These are phyloP conservation scores for Heliconius ismenius DNA, from an alignment of 2,888 invertebrate species.

Conservation along the genomic window DNA sequence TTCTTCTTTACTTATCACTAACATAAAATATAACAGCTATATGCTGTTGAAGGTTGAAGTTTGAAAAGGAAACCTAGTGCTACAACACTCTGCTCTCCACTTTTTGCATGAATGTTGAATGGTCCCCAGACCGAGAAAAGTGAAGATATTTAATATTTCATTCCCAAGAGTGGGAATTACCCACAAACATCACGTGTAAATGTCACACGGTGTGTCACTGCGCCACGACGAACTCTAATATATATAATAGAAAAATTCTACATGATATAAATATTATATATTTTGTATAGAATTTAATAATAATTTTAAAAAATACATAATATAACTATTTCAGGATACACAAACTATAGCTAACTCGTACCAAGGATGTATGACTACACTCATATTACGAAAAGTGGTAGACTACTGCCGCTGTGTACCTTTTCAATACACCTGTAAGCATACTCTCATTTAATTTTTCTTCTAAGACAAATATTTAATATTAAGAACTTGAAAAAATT, in stretches of 20 bases:
- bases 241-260: background rate
- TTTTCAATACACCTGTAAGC: constrained; percentile 60
- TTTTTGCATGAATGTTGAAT: no score
- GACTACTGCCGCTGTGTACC: constrained; percentile 64
- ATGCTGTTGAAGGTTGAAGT: no score
- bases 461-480: no score
- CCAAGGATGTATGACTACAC: constrained; percentile 59
- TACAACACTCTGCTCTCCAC: no score
- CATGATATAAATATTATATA: background rate
- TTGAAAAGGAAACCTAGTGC: no score
- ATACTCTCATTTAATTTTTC: background rate
- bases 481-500: background rate
- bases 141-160: no score
- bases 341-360: constrained; percentile 53
- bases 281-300: background rate
- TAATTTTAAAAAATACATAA: no score
- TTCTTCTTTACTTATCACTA: background rate
- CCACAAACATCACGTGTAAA: no score
- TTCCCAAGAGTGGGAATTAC: no score
- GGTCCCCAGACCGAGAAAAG: no score
- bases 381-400: constrained; percentile 57
- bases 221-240: no score
- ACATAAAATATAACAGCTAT: background rate
- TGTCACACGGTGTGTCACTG: no score
- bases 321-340: constrained; percentile 57